Base-by-base conservation (phyloP, 2,888 invertebrate genomes). In the Drosophila mulleri region DNA sequence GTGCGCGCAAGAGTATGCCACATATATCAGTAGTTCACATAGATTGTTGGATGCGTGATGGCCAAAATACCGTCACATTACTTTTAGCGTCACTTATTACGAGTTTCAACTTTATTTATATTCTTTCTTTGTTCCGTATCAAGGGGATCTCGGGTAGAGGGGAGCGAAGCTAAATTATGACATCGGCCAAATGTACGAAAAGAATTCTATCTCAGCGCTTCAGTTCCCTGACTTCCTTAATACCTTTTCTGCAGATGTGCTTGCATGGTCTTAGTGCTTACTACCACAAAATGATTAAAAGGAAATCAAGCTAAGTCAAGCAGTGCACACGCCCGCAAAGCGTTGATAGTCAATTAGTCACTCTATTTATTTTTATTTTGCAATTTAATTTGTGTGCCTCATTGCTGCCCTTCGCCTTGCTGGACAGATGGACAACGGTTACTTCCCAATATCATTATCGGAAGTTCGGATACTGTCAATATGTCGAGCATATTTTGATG, bases 21-120 rank as follows among this genome's bases (percentile, higher is more conserved):
- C 50, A 50, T 20, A 47, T 14, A 59, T 8, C 41, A n/a, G 50
- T n/a, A 50, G n/a, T 23, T 6, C 20, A 20, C 20, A 35, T 18
- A 45, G 23, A 23, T 26, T 18, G 18, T 4, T 32, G 59, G 39
- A 59, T 48, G 39, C 39, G 29, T 29, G 29, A 29, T 29, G 47
- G 26, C 29, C 18, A 32, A 58, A 59, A 26, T 59, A 48, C 39
- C 29, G 48, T 20, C 48, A 32, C 37, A 39, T 48, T 39, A 18
- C 14, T 37, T 26, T 37, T 14, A 37, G 14, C 58, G 23, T 23
- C 37, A 58, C 58, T 47, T 47, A 23, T 26, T 23, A 37, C 35
- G 23, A 37, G 37, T 37, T 26, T 37, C 23, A 37, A 45, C 45
- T 35, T 45, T 2, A 23, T 35, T 58, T 26, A 18, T 58, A 2